Evolutionary conservation across 2,888 invertebrate species (phyloP).

Genomic region (Drosophila falleni): DNA sequence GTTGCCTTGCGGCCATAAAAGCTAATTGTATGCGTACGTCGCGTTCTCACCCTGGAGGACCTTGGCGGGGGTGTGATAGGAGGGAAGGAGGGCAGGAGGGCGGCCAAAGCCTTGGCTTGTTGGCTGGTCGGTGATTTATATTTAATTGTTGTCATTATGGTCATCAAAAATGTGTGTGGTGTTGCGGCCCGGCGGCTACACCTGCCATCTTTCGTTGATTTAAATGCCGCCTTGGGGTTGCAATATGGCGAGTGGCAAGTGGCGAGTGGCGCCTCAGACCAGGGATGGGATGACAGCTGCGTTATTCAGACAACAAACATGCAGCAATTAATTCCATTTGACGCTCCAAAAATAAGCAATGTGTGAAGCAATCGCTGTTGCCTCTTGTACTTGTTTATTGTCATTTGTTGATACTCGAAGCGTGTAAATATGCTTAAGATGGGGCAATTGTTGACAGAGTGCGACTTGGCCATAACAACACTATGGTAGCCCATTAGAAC

Average conservation of each 20-base stretch:
- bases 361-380: constrained; percentile 33
- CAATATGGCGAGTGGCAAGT: not conserved
- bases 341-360: constrained; percentile 29
- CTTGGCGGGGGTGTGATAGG: not conserved
- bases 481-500: constrained; percentile 18
- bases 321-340: constrained; percentile 25
- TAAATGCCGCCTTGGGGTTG: constrained; percentile 17
- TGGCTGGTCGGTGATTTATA: constrained; percentile 76
- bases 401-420: constrained; percentile 55
- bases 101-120: constrained; percentile 60
- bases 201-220: constrained; percentile 43
- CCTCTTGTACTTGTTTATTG: constrained; percentile 52
- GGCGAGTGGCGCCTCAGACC: not conserved
- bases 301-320: constrained; percentile 16
- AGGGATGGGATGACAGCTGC: not conserved
- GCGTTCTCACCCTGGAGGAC: constrained; percentile 5
- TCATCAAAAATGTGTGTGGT: constrained; percentile 68
- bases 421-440: constrained; percentile 62
- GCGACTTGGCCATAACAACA: constrained; percentile 24
- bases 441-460: constrained; percentile 43
- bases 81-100: not conserved
- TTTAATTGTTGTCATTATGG: constrained; percentile 84
- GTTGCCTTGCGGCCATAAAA: constrained; percentile 67
- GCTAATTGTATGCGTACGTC: constrained; percentile 81
- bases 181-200: constrained; percentile 29